Conservation (phyloP, 2,113 vertebrate genomes). For the Dendropsophus ebraccatus region DNA sequence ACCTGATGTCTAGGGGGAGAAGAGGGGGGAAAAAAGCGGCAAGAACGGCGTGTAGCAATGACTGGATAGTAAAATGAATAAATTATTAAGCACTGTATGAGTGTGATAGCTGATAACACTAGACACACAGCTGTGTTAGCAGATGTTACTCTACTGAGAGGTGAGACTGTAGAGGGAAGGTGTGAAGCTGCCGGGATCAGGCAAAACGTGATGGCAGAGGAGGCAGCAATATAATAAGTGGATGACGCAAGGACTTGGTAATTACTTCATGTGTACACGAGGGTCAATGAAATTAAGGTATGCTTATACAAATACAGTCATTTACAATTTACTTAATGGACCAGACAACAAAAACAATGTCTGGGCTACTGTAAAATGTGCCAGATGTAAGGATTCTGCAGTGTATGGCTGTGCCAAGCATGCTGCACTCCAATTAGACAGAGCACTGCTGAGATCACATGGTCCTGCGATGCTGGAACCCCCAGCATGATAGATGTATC, state of each 20-base stretch:
- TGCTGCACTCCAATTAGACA: constrained; percentile 33
- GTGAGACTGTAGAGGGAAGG: not conserved
- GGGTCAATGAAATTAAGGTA: not conserved
- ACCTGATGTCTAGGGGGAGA: not conserved
- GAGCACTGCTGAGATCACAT: constrained; percentile 14
- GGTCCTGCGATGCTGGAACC: constrained; percentile 12
- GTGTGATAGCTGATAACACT: not conserved
- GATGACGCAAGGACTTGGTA: not conserved
- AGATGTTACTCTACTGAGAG: not conserved
- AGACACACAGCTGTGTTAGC: not conserved
- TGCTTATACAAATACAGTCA: too few species aligned
- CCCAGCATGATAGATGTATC: constrained; percentile 11
- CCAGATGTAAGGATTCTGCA: not conserved
- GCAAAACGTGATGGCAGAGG: not conserved
- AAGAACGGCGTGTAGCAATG: not conserved
- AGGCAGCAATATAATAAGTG: not conserved
- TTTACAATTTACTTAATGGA: not conserved
- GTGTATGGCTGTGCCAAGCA: constrained; percentile 20
- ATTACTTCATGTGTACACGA: not conserved
- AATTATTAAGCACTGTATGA: not conserved
- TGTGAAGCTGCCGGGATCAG: not conserved
- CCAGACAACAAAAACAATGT: not conserved
- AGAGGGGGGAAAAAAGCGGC: not conserved
- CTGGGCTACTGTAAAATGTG: not conserved
- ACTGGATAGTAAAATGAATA: not conserved